Conservation (phyloP, 2,113 vertebrate species). For the Alces alces region DNA sequence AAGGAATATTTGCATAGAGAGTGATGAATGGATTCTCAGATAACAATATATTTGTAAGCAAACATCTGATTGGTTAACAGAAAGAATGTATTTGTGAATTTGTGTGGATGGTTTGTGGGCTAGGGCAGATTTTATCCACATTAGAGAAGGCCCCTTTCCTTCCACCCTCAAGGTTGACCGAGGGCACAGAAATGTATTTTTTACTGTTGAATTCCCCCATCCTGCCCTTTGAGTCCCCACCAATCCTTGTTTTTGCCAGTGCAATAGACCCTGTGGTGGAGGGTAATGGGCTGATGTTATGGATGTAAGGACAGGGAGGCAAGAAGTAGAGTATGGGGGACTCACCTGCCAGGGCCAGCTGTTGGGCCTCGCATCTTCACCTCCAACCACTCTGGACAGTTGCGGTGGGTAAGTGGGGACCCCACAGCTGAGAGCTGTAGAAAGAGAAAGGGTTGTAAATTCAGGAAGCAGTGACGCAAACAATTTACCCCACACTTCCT, state of each 20-base stretch:
- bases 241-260: not conserved
- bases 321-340: not conserved
- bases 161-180: not conserved
- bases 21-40: not conserved
- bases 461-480: not conserved
- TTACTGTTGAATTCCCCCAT: not conserved
- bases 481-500: not conserved
- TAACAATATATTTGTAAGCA: not conserved
- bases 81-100: not conserved
- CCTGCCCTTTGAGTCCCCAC: not conserved
- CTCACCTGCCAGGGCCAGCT: conserved; percentile 83
- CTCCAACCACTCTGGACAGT: conserved; percentile 72
- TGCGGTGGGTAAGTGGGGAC: conserved; percentile 29
- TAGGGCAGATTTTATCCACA: not conserved
- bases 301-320: fast-evolving
- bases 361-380: conserved; percentile 59
- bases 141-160: not conserved
- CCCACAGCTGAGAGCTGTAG: conserved; percentile 67
- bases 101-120: not conserved
- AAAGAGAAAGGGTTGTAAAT: not conserved
- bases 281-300: not conserved
- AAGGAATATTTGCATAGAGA: not conserved
- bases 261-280: not conserved
- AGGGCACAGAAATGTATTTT: not conserved
- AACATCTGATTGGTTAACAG: not conserved